Conservation (phyloP, 2,797 vertebrate species). For the Sebastes vulpes region DNA sequence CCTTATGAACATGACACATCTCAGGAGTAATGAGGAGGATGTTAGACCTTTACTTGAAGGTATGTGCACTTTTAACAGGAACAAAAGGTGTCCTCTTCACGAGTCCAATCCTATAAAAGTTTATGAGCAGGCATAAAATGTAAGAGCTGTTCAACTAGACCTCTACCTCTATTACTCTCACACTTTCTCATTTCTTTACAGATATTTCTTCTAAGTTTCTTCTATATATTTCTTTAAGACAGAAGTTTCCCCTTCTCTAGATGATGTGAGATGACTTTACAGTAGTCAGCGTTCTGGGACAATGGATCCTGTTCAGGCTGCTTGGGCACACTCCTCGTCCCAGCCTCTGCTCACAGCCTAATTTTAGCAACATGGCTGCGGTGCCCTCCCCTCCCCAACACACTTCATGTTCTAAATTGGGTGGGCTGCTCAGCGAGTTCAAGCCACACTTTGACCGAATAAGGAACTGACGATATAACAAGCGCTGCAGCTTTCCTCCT, state of each 20-base stretch:
- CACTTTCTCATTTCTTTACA: neutral
- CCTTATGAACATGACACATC: neutral
- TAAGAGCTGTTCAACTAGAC: neutral
- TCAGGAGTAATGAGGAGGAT: neutral
- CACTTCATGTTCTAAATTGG: slow-evolving; percentile 80
- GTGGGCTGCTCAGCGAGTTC: slow-evolving; percentile 72
- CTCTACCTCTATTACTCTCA: neutral
- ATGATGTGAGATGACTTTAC: neutral
- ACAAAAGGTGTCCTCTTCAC: neutral
- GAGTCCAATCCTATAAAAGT: slow-evolving; percentile 20
- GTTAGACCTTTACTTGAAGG: neutral
- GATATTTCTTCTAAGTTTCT: neutral
- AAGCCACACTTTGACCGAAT: slow-evolving; percentile 84
- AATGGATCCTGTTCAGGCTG: slow-evolving; percentile 53
- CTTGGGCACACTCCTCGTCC: slow-evolving; percentile 41
- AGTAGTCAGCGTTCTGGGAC: slow-evolving; percentile 21
- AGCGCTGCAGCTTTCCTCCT: slow-evolving; percentile 54
- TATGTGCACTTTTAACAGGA: slow-evolving; percentile 13
- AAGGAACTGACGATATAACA: slow-evolving; percentile 74
- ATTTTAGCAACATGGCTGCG: slow-evolving; percentile 76
- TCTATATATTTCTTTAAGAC: neutral
- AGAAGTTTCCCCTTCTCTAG: neutral
- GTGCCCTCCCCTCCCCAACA: slow-evolving; percentile 53
- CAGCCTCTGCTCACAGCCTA: slow-evolving; percentile 49
- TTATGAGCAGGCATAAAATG: slow-evolving; percentile 25